Conservation (phyloP, 2,797 vertebrate species). For the Ctenochaetus hawaiiensis region DNA sequence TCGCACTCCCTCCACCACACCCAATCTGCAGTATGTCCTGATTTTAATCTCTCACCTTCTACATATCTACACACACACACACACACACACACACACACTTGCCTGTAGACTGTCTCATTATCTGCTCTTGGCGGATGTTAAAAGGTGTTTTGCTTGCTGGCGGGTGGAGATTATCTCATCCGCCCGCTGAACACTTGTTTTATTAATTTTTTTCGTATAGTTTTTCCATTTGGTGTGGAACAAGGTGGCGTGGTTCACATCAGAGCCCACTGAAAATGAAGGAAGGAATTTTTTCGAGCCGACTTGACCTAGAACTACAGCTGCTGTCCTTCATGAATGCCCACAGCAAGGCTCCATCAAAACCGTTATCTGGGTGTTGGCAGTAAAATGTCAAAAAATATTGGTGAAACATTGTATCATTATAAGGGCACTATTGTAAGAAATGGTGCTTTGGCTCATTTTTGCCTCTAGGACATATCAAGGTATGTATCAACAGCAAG, state of each 20-base stretch:
- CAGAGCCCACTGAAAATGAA: slow-evolving; percentile 54
- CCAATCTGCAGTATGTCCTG: slow-evolving; percentile 39
- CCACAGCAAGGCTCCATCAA: slow-evolving; percentile 41
- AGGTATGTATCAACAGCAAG: background rate
- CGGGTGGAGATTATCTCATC: slow-evolving; percentile 68
- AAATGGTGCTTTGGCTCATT: slow-evolving; percentile 4
- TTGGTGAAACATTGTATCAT: slow-evolving; percentile 29
- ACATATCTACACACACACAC: slow-evolving; percentile 44
- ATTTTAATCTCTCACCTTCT: slow-evolving; percentile 69
- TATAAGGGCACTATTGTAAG: slow-evolving; percentile 4
- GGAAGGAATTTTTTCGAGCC: slow-evolving; percentile 36
- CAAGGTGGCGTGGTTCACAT: slow-evolving; percentile 39
- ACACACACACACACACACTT: background rate
- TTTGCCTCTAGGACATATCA: background rate
- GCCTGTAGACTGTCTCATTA: slow-evolving; percentile 67
- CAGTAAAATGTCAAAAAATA: slow-evolving; percentile 40
- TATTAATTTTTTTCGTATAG: slow-evolving; percentile 22
- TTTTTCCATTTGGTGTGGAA: slow-evolving; percentile 20
- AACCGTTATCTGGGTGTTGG: slow-evolving; percentile 35
- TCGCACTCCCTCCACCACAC: slow-evolving; percentile 2
- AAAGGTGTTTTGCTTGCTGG: slow-evolving; percentile 79
- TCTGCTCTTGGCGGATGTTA: slow-evolving; percentile 71
- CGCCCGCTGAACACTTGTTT: slow-evolving; percentile 50
- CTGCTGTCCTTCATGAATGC: slow-evolving; percentile 56
- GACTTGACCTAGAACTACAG: slow-evolving; percentile 59